Evolutionary conservation across 2,888 invertebrate species (phyloP).

Genomic region (Galeopsomyia nigrocyanea): DNA sequence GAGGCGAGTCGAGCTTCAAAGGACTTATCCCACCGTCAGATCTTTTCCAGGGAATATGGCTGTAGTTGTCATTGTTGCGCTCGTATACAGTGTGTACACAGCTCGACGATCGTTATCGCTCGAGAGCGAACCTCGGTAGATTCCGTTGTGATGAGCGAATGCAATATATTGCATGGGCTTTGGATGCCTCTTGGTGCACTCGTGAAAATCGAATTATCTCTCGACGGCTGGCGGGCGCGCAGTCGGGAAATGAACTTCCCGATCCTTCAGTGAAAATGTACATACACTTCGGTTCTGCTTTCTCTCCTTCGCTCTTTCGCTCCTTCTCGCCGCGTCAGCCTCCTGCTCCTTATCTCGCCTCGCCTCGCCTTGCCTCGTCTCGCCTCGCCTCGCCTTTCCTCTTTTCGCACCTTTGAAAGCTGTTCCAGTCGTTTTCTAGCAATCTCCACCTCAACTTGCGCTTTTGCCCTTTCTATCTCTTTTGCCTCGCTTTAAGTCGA

Average conservation of each 20-base stretch:
- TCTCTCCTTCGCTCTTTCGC: slow-evolving; percentile 25
- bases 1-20: slow-evolving; percentile 38
- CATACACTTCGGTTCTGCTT: slow-evolving; percentile 39
- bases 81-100: too few relatives aligned
- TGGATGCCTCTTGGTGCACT: slow-evolving; percentile 52
- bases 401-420: not conserved
- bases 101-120: too few relatives aligned
- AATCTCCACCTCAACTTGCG: slow-evolving; percentile 31
- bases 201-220: slow-evolving; percentile 58
- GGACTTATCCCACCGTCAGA: slow-evolving; percentile 21
- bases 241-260: slow-evolving; percentile 58
- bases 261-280: slow-evolving; percentile 49
- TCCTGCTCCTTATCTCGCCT: not conserved
- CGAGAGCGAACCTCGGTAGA: not conserved
- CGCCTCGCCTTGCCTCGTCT: not conserved
- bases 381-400: not conserved
- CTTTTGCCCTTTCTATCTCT: not conserved
- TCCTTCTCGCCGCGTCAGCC: not conserved
- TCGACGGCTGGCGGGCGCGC: slow-evolving; percentile 39
- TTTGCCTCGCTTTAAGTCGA: slow-evolving; percentile 32
- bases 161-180: slow-evolving; percentile 39
- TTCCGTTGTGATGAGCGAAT: slow-evolving; percentile 30
- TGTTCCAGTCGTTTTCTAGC: slow-evolving; percentile 14
- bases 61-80: too few relatives aligned
- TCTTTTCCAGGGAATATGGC: slow-evolving; percentile 32